Base-by-base conservation (phyloP, 1,140 invertebrate species). In the Euglossa dilemma region DNA sequence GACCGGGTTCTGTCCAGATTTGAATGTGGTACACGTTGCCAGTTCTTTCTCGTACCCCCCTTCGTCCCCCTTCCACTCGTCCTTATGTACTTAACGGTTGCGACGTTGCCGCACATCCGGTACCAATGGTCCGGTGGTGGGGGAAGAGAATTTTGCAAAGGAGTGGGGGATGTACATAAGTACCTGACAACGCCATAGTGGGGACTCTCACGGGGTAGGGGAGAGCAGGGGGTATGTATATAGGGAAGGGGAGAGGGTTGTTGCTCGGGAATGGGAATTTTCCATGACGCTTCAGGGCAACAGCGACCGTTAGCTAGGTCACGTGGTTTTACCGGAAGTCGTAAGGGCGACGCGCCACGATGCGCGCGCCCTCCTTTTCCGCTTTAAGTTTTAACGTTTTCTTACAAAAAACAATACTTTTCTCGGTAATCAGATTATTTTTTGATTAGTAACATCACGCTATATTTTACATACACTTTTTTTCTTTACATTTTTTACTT, bases 71-170 rank as follows among this genome's bases (percentile, higher is more conserved):
- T 72, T 72, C 88, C 72, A 84, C 78, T 75, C 75, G 75, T 82
- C 79, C 89, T 90, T 91, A 93, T 93, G 81, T 91, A 92, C 90
- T 92, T 92, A 93, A 93, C 91, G 90, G 90, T 92, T 94, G 93
- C 93, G 91, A 94, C 90, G 93, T 94, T 94, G 93, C 93, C 93
- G 92, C 87, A 91, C 90, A 91, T 93, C 91, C 92, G 92, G 92
- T 92, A 86, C 73, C 78, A 59, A n/a, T 16, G 57, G 69, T 36
- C 11, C 2, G 14, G 72, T 87, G 85, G 92, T 90, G 91, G 91
- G 90, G 89, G 85, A 67, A n/a, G 56, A 77, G 81, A 85, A 88
- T 90, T 89, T 90, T 54, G 43, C 47, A 3, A 25, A 64, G 66
- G 84, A 67, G 90, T 89, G 86, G 91, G 91, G 89, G 63, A 74